Base-by-base conservation (phyloP, 2,888 invertebrate genomes). In the Cyaniris semiargus region DNA sequence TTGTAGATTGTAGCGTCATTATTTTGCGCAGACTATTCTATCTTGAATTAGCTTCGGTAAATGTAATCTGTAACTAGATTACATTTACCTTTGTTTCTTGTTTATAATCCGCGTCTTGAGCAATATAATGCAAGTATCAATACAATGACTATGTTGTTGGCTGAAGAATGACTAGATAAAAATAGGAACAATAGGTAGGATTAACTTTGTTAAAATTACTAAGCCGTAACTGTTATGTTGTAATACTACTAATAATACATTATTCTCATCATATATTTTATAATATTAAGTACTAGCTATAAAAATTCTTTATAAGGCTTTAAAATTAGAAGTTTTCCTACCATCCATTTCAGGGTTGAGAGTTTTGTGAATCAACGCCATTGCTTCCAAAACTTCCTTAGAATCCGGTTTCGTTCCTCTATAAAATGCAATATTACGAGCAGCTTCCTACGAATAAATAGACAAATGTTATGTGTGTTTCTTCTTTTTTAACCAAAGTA, bases 341-440 rank as follows among this genome's bases (percentile, higher is more conserved):
- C 82, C 83, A 48, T 87, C 85, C 75, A 86, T 31, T 6, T 86
- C 83, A 8, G 87, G 84, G 38, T 84, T 84, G 0, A 90, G 80
- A 38, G 85, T 79, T 27, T 87, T 78, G 38, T 82, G 83, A 3
- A 90, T 85, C 5, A 79, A 83, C 23, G 82, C 85, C 10, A 90
- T 76, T 79, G 88, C 90, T 56, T 85, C 83, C 7, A 81, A 18
- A 0, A 91, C 82, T 78, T 85, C 82, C 79, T 87, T 88, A 0
- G 90, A 89, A 15, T 84, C 81, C 0, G 79, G 70, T 15, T 85
- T 84, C 1, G 81, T 76, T 5, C 84, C 82, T 81, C 88, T 84
- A 77, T 88, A 91, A 80, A 88, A 90, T 0, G 88, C 88, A 72
- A 91, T 80, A 0, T 89, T 83, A 76, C 83, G 82, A 2, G 84